phyloP scores from a whole-genome alignment of 2,797 vertebrate species.

The Tadarida brasiliensis region DNA sequence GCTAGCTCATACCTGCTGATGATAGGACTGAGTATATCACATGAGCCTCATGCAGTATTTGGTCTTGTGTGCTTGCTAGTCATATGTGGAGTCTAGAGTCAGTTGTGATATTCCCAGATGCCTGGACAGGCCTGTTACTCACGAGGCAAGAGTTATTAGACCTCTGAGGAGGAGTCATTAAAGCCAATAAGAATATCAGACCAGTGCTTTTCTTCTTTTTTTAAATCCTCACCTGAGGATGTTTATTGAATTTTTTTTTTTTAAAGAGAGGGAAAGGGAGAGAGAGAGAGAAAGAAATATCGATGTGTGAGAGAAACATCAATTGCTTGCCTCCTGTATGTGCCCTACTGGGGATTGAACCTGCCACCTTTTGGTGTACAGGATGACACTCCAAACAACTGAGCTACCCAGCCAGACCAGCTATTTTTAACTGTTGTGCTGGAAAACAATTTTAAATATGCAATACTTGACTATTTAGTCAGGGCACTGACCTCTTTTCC shows the following conservation, averaged over 20 bases:
- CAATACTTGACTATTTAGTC: not conserved
- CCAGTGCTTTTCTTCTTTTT: not conserved
- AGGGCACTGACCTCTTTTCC: not conserved
- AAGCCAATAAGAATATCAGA: not conserved
- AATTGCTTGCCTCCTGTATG: not conserved
- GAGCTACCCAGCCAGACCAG: not conserved
- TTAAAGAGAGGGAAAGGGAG: not conserved
- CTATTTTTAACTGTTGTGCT: not conserved
- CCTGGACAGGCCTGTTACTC: not conserved
- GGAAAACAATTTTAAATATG: not conserved
- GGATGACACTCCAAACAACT: no score
- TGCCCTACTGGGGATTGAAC: not conserved
- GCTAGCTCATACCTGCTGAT: not conserved
- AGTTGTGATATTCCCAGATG: not conserved
- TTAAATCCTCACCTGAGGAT: not conserved
- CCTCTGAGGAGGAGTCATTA: not conserved
- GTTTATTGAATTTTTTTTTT: not conserved
- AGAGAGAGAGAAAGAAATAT: not conserved
- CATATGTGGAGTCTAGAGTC: not conserved
- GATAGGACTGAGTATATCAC: not conserved
- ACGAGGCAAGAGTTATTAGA: not conserved
- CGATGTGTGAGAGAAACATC: not conserved
- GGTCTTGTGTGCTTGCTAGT: not conserved
- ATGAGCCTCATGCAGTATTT: not conserved
- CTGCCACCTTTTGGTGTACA: not conserved